phyloP scores from a whole-genome alignment of 2,888 invertebrate species.

The Trichopoda pennipes region DNA sequence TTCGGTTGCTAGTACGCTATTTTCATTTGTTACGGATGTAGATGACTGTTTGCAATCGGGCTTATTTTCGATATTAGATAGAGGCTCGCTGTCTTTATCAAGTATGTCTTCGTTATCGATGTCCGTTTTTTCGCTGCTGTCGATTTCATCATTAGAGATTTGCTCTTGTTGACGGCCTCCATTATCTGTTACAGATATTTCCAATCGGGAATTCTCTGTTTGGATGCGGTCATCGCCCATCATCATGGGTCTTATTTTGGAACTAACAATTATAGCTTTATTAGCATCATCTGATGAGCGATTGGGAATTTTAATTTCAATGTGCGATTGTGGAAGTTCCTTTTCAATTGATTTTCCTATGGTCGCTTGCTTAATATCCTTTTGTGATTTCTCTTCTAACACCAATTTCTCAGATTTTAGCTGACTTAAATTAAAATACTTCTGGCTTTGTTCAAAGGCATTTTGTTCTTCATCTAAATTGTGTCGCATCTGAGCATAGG shows the following conservation, averaged over 20 bases:
- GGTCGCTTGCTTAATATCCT: conserved; percentile 19
- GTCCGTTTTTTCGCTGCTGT: not conserved
- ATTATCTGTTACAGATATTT: conserved; percentile 58
- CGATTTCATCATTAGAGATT: not conserved
- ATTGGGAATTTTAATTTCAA: conserved; percentile 75
- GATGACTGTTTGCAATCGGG: conserved; percentile 71
- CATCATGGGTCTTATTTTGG: conserved; percentile 72
- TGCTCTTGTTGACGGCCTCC: conserved; percentile 39
- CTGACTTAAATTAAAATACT: not conserved
- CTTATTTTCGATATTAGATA: conserved; percentile 60
- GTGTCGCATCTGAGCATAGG: conserved; percentile 76
- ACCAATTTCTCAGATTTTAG: conserved; percentile 41
- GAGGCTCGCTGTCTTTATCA: conserved; percentile 21
- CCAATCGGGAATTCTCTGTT: conserved; percentile 56
- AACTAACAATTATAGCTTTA: conserved; percentile 72
- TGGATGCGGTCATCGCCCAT: conserved; percentile 28
- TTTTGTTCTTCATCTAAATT: conserved; percentile 70
- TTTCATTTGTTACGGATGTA: conserved; percentile 28
- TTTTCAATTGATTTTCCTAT: conserved; percentile 36
- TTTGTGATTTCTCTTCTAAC: conserved; percentile 27
- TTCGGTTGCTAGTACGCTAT: conserved; percentile 68
- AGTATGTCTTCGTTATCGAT: not conserved
- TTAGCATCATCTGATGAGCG: conserved; percentile 66
- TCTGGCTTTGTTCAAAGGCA: not conserved
- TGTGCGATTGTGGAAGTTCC: conserved; percentile 71